Evolutionary conservation across 23 tunicate genomes (phyloP), one percentile per base, ranked within the genome.

Genomic region (Diplosoma virens): DNA sequence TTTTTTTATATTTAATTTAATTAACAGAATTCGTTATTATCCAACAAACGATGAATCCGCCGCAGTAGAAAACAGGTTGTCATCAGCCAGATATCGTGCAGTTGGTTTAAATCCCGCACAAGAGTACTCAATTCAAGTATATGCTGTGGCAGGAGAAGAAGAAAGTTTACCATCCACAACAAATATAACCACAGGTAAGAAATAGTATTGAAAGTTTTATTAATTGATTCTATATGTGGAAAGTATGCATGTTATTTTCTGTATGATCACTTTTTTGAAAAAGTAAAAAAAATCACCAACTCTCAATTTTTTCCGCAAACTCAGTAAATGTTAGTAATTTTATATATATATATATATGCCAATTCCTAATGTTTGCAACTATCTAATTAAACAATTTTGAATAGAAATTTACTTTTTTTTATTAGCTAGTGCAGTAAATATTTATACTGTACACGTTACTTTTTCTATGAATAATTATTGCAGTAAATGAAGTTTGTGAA

Each of bases 401-500:
- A n/a, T n/a, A n/a, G n/a, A n/a, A n/a, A n/a, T n/a, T n/a, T n/a
- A n/a, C n/a, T n/a, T n/a, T n/a, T n/a, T n/a, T n/a, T n/a, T n/a
- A n/a, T n/a, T n/a, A n/a, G n/a, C n/a, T n/a, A n/a, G n/a, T n/a
- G n/a, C n/a, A n/a, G n/a, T n/a, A n/a, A n/a, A n/a, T n/a, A n/a
- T n/a, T n/a, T n/a, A n/a, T n/a, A n/a, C n/a, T n/a, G n/a, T n/a
- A n/a, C n/a, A n/a, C n/a, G n/a, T n/a, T n/a, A n/a, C n/a, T n/a
- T n/a, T n/a, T n/a, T n/a, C n/a, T n/a, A n/a, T 41, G 50, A 41
- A 41, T 7, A 41, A 7, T 41, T 25, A 17, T 27, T 77, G 16
- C 75, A 86, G 92, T 79, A 21, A 59, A 86, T 53, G 82, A 86
- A 79, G 92, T 86, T 20, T 86, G 92, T 61, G 24, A 14, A 30